phyloP scores from a whole-genome alignment of 2,113 vertebrate species.

The Salvelinus namaycush region DNA sequence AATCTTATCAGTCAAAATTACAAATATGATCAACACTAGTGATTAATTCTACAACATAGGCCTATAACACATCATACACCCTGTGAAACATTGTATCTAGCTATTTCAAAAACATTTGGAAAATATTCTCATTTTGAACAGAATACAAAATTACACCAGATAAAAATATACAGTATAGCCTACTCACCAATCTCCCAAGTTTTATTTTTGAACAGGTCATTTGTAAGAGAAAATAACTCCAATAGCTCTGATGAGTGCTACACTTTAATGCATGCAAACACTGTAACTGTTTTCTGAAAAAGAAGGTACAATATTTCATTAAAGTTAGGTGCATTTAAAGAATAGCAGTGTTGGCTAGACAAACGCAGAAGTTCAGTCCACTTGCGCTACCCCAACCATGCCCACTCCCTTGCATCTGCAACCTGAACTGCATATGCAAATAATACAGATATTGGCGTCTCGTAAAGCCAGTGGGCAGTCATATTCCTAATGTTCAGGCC shows the following conservation, averaged over 20 bases:
- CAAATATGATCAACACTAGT: neutral
- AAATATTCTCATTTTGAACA: neutral
- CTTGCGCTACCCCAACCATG: constrained; percentile 65
- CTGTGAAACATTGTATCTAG: neutral
- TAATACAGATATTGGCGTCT: constrained; percentile 1
- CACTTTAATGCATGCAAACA: neutral
- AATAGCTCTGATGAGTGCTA: neutral
- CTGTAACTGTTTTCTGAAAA: constrained; percentile 11
- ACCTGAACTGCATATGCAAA: constrained; percentile 78
- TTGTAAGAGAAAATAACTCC: constrained; percentile 15
- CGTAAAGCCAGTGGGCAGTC: constrained; percentile 25
- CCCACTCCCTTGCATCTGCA: constrained; percentile 75
- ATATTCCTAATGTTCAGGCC: fast-evolving
- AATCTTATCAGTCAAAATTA: neutral
- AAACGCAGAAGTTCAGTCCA: constrained; percentile 74
- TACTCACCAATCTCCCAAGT: constrained; percentile 76
- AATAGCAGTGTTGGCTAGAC: constrained; percentile 53
- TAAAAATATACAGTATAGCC: constrained; percentile 42
- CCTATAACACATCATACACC: neutral
- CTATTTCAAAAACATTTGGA: neutral
- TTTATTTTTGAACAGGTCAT: constrained; percentile 52
- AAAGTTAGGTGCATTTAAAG: constrained; percentile 64
- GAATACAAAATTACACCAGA: constrained; percentile 1
- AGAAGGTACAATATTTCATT: constrained; percentile 33
- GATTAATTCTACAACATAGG: neutral